A percentile compares a stretch with the other conserved stretches of the same genome.
Conservation (phyloP, 2,888 invertebrate species). For the Drosophila picticornis region DNA sequence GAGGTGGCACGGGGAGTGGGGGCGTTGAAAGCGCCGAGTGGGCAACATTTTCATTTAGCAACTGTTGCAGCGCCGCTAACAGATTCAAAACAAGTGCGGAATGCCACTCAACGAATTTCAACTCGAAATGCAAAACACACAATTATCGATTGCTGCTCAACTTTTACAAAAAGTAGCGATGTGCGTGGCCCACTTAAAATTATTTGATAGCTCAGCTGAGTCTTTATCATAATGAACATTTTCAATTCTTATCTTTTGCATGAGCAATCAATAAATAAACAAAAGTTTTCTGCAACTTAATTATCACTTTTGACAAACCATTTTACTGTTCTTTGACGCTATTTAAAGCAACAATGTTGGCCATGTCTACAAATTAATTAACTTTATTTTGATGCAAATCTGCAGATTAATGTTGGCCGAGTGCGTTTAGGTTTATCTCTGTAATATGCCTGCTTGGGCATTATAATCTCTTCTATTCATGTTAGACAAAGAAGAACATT, state of each 20-base stretch:
- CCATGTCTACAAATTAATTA: not conserved
- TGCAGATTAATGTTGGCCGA: not conserved
- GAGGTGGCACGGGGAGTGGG: not conserved
- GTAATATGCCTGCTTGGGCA: not conserved
- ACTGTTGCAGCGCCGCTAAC: not conserved
- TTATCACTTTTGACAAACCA: not conserved
- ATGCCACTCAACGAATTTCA: not conserved
- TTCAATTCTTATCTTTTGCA: not conserved
- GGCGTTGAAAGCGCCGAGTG: slow-evolving; percentile 3
- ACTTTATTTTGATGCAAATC: not conserved
- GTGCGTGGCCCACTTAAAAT: not conserved
- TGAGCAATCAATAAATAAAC: not conserved
- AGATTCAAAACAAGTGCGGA: slow-evolving; percentile 1
- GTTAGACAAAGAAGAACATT: too few relatives aligned
- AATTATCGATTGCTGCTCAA: not conserved
- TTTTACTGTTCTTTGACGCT: not conserved
- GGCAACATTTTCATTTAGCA: not conserved
- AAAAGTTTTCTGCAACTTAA: not conserved
- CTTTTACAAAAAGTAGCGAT: too few relatives aligned
- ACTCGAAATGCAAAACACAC: not conserved
- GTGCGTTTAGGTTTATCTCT: not conserved
- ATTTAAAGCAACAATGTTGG: not conserved
- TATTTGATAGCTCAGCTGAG: not conserved
- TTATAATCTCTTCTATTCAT: not conserved
- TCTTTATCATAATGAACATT: not conserved